These are phyloP conservation scores for Heteromormyrus szaboi DNA, from an alignment of 2,797 vertebrate species.

Conservation along the genomic window DNA sequence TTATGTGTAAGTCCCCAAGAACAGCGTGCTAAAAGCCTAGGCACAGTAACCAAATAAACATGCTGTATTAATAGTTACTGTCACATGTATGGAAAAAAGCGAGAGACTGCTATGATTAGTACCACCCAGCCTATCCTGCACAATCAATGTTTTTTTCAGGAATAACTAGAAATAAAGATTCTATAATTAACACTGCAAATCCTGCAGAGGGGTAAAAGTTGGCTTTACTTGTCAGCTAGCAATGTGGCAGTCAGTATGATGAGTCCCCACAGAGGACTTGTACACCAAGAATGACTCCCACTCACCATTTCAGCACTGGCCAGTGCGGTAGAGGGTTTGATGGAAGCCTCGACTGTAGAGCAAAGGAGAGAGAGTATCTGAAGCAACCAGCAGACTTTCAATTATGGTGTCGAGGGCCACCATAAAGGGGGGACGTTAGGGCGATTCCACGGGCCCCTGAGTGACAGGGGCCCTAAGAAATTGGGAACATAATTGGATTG, in stretches of 20 bases:
- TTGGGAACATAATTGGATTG: not conserved
- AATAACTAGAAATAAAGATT: not conserved
- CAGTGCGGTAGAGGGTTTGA: not conserved
- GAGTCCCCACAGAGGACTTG: not conserved
- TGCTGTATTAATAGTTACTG: not conserved
- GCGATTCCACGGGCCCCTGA: not conserved
- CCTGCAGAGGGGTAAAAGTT: not conserved
- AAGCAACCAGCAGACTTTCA: not conserved
- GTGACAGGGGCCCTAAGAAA: not conserved
- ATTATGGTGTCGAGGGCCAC: not conserved
- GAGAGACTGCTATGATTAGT: not conserved
- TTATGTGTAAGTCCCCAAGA: not conserved
- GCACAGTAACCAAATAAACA: not conserved
- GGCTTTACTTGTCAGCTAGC: not conserved
- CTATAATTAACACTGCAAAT: not conserved
- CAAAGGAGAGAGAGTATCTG: not conserved
- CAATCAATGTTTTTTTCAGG: not conserved
- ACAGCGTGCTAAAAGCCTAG: not conserved
- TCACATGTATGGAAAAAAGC: not conserved
- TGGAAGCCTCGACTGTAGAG: constrained; percentile 4
- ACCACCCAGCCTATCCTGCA: not conserved
- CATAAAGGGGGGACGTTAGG: not conserved
- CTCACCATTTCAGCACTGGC: constrained; percentile 17
- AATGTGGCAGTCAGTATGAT: not conserved
- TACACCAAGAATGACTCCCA: constrained; percentile 21